These are phyloP conservation scores for Sebastes minor DNA, from an alignment of 2,797 vertebrate genomes.

Conservation along the genomic window DNA sequence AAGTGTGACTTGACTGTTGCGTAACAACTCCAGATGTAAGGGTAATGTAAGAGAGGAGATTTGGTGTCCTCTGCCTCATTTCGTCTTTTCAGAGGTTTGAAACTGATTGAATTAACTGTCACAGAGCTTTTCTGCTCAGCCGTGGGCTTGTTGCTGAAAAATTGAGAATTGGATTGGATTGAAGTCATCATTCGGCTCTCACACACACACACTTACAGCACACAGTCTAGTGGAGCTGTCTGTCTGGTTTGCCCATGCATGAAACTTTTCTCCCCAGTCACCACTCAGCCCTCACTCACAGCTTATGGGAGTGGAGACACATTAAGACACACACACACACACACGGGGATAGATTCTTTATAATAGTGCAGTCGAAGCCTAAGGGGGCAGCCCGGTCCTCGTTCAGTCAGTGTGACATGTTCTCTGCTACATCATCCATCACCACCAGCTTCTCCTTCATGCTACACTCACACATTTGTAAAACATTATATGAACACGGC, in stretches of 20 bases:
- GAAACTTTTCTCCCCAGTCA: constrained; percentile 17
- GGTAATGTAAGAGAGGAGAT: background rate
- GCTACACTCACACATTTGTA: background rate
- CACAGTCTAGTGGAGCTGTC: constrained; percentile 19
- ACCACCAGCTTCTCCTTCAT: background rate
- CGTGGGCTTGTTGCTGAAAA: constrained; percentile 14
- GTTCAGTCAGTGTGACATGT: constrained; percentile 24
- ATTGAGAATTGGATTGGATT: constrained; percentile 14
- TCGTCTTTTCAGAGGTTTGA: constrained; percentile 5
- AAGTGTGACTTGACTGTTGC: background rate
- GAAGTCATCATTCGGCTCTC: constrained; percentile 10
- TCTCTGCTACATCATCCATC: constrained; percentile 24
- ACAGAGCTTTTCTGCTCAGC: constrained; percentile 25
- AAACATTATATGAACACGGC: background rate
- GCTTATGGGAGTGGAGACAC: constrained; percentile 9
- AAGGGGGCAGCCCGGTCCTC: constrained; percentile 2
- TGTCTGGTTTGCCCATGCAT: constrained; percentile 31
- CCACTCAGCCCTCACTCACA: constrained; percentile 9
- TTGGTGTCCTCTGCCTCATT: background rate
- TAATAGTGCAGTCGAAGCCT: background rate
- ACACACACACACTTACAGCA: background rate
- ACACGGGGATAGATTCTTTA: background rate
- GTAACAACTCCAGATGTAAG: background rate
- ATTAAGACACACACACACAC: background rate
- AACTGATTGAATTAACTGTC: constrained; percentile 42